Conservation (phyloP, 2,888 invertebrate genomes). For the Yponomeuta sedellus region DNA sequence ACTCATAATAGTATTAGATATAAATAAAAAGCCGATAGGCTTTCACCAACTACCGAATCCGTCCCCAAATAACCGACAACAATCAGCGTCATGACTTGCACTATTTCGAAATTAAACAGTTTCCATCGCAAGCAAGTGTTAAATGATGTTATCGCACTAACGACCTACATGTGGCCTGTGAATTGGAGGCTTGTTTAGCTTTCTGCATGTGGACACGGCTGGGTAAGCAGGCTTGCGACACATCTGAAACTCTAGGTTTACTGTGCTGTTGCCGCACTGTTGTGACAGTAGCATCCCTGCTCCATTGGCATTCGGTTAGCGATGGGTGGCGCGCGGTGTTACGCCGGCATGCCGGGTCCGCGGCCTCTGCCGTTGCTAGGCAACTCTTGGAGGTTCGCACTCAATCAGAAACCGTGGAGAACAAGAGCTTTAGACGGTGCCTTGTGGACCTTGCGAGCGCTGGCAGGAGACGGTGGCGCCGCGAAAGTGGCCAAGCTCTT, state of each 20-base stretch:
- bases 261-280: slow-evolving; percentile 12
- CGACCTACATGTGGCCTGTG: slow-evolving; percentile 18
- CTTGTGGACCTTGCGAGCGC: slow-evolving; percentile 64
- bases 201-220: slow-evolving; percentile 25
- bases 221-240: slow-evolving; percentile 39
- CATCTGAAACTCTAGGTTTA: background rate
- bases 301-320: slow-evolving; percentile 48
- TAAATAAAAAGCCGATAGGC: background rate
- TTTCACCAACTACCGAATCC: background rate
- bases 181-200: background rate
- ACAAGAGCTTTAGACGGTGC: slow-evolving; percentile 74
- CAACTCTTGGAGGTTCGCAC: slow-evolving; percentile 88
- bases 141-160: slow-evolving; percentile 41
- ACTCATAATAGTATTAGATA: no score
- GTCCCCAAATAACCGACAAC: background rate
- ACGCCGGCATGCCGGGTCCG: slow-evolving; percentile 84
- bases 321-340: slow-evolving; percentile 69
- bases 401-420: slow-evolving; percentile 61
- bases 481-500: slow-evolving; percentile 81
- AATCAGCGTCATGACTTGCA: slow-evolving; percentile 23
- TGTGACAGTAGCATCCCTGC: slow-evolving; percentile 35
- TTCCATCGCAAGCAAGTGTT: slow-evolving; percentile 44
- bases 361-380: slow-evolving; percentile 83
- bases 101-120: slow-evolving; percentile 26
- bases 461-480: slow-evolving; percentile 70